These are phyloP conservation scores for Caerostris extrusa DNA, from an alignment of 1,140 invertebrate species.

Conservation along the genomic window DNA sequence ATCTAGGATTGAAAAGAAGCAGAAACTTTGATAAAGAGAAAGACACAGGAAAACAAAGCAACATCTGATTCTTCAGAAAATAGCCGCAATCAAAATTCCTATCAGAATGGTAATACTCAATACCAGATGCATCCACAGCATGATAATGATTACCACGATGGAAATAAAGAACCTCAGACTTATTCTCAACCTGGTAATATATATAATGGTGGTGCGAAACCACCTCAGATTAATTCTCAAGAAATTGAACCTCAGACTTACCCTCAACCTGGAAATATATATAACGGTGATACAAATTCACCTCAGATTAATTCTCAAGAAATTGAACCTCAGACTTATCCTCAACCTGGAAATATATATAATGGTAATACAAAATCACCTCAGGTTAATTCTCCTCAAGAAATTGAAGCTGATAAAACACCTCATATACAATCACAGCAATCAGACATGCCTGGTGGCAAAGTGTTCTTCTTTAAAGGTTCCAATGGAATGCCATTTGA, in stretches of 20 bases:
- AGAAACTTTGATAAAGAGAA: conserved; percentile 46
- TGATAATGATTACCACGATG: background rate
- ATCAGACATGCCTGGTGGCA: background rate
- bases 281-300: background rate
- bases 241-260: background rate
- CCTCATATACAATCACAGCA: too few relatives aligned
- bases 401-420: too few relatives aligned
- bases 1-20: conserved; percentile 43
- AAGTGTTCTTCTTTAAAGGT: background rate
- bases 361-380: background rate
- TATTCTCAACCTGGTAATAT: background rate
- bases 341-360: background rate
- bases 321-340: background rate
- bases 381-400: background rate
- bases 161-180: background rate
- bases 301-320: background rate
- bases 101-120: background rate
- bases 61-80: background rate
- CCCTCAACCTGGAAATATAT: background rate
- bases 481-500: background rate
- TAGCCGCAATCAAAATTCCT: background rate
- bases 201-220: too few relatives aligned
- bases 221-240: too few relatives aligned
- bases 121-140: background rate
- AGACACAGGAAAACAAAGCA: conserved; percentile 27